Conservation (phyloP, 2,888 invertebrate species). For the Mamestra brassicae region DNA sequence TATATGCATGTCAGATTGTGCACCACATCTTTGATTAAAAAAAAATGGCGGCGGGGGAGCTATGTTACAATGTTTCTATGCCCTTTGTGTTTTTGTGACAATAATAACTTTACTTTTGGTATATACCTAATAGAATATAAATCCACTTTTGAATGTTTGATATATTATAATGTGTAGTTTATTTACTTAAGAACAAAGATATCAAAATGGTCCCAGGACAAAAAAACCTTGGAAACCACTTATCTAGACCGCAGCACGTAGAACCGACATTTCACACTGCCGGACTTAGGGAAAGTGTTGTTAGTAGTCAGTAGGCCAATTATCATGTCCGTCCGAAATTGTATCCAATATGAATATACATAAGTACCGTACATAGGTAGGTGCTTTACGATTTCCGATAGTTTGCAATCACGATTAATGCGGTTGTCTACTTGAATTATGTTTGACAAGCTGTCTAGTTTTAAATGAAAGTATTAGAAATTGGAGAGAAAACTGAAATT, state of each 20-base stretch:
- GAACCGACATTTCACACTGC: constrained; percentile 67
- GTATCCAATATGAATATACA: constrained; percentile 35
- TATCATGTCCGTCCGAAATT: constrained; percentile 44
- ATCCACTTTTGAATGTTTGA: too few species aligned
- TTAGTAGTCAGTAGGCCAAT: constrained; percentile 45
- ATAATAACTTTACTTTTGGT: too few species aligned
- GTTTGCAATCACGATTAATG: constrained; percentile 13
- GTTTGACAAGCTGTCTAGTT: constrained; percentile 22
- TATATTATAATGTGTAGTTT: too few species aligned
- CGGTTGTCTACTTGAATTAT: constrained; percentile 12
- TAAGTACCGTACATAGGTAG: background rate
- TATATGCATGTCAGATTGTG: too few species aligned
- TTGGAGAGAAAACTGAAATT: background rate
- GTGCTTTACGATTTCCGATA: constrained; percentile 19
- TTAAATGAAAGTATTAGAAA: background rate
- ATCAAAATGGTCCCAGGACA: too few species aligned
- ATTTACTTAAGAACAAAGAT: too few species aligned
- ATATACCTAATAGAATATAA: too few species aligned
- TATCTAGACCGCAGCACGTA: constrained; percentile 66
- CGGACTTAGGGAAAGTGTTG: constrained; percentile 68
- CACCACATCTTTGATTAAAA: too few species aligned
- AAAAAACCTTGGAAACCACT: too few species aligned
- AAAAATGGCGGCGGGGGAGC: too few species aligned
- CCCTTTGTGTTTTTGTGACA: too few species aligned
- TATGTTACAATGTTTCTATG: too few species aligned